Evolutionary conservation across 2,113 vertebrate genomes (phyloP), one percentile per base, ranked within the genome.

Genomic region (Nothocercus julius): DNA sequence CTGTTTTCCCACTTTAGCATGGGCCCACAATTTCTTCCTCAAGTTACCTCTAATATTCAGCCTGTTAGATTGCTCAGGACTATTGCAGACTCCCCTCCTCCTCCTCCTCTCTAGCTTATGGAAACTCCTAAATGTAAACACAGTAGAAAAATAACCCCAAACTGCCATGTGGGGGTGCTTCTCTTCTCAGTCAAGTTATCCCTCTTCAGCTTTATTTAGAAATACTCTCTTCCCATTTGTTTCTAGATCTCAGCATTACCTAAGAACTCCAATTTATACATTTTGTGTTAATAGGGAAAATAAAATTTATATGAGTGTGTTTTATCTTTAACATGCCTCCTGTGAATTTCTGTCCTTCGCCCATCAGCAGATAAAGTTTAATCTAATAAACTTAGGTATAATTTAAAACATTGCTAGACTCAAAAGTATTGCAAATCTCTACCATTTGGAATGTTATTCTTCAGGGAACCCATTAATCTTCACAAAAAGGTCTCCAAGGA

Each of bases 381-480:
- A 92, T 85, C 82, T 88, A 85, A 87, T 92, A 95, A 96, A 93
- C 47, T 88, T 9, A 7, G 58, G 34, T 79, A 80, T 85, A 93
- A 95, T 87, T 93, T 81, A 82, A 89, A 95, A 90, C 7, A 93
- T 80, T 36, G 30, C 16, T 66, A 11, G 20, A 87, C 92, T 96
- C 95, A 76, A 40, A 91, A 90, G 88, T 61, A 79, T 87, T 90
- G 47, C 75, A 87, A 28, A 69, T 87, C 74, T 91, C 77, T 27
- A 85, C 85, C 66, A 93, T 70, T 92, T 85, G 34, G 74, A 90
- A 91, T 68, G 58, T 81, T 95, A 94, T 78, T 85, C 95, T 92
- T 83, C 64, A 91, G 95, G 92, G 92, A 96, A 75, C 76, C 82
- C 79, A 95, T 96, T 96, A 95, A 96, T 94, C 91, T 93, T 96